phyloP scores from a whole-genome alignment of 2,113 vertebrate species.

The Pterophyllum scalare region DNA sequence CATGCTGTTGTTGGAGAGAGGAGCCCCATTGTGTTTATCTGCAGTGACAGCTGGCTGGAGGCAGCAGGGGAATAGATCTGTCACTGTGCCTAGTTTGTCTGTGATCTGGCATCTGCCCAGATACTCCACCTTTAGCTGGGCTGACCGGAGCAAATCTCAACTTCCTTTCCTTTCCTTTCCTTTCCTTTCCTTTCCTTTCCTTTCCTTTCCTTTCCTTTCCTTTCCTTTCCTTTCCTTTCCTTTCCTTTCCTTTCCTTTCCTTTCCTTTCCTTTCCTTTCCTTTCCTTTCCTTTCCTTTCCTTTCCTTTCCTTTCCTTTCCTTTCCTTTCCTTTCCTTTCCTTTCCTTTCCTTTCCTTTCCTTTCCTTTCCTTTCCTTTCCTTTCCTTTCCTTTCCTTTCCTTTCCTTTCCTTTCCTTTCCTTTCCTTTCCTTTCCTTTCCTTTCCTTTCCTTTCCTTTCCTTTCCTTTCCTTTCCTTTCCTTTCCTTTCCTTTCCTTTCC shows the following conservation, averaged over 20 bases:
- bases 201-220: not conserved
- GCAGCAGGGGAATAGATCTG: conserved; percentile 69
- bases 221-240: conserved; percentile 7
- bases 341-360: not conserved
- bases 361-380: not conserved
- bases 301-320: no score
- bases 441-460: not conserved
- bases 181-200: not conserved
- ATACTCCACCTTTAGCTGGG: conserved; percentile 62
- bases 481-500: not conserved
- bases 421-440: not conserved
- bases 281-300: no score
- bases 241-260: not conserved
- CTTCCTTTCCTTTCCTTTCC: not conserved
- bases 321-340: not conserved
- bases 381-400: not conserved
- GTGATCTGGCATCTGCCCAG: conserved; percentile 65
- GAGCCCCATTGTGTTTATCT: conserved; percentile 71
- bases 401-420: not conserved
- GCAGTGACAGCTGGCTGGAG: conserved; percentile 73
- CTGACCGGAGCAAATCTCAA: conserved; percentile 33
- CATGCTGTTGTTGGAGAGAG: conserved; percentile 62
- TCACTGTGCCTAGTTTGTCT: conserved; percentile 70
- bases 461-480: no score
- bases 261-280: not conserved